phyloP scores from a whole-genome alignment of 1,140 invertebrate genomes.

The Thalassaphorura encarpata region DNA sequence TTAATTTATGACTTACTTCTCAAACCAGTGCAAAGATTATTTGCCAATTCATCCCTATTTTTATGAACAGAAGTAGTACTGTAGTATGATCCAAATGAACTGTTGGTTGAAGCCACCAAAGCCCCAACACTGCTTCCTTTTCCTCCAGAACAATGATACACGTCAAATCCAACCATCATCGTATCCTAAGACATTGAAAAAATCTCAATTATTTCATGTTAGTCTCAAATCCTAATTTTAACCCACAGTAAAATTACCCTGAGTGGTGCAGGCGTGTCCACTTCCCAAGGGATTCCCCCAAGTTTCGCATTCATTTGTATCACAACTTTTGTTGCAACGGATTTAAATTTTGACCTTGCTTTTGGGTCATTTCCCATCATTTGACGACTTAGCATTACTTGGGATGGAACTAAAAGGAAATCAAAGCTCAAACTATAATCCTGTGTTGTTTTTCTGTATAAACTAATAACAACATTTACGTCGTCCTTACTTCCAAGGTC shows the following conservation, averaged over 20 bases:
- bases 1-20: slow-evolving; percentile 35
- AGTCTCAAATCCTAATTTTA: too few relatives aligned
- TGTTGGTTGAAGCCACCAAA: slow-evolving; percentile 48
- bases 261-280: slow-evolving; percentile 65
- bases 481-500: too few relatives aligned
- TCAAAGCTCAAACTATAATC: too few relatives aligned
- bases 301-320: slow-evolving; percentile 73
- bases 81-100: slow-evolving; percentile 17
- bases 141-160: slow-evolving; percentile 58
- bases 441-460: not conserved
- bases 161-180: slow-evolving; percentile 81
- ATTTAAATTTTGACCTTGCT: slow-evolving; percentile 34
- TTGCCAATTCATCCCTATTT: slow-evolving; percentile 28
- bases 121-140: slow-evolving; percentile 53
- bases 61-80: slow-evolving; percentile 18
- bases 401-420: too few relatives aligned
- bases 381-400: too few relatives aligned
- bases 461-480: not conserved
- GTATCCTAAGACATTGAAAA: slow-evolving; percentile 38
- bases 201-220: too few relatives aligned
- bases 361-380: too few relatives aligned
- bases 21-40: slow-evolving; percentile 51
- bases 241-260: too few relatives aligned
- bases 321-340: slow-evolving; percentile 47
- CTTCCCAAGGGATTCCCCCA: slow-evolving; percentile 71